Conservation (phyloP, 2,113 vertebrate species). For the Tinamus guttatus region DNA sequence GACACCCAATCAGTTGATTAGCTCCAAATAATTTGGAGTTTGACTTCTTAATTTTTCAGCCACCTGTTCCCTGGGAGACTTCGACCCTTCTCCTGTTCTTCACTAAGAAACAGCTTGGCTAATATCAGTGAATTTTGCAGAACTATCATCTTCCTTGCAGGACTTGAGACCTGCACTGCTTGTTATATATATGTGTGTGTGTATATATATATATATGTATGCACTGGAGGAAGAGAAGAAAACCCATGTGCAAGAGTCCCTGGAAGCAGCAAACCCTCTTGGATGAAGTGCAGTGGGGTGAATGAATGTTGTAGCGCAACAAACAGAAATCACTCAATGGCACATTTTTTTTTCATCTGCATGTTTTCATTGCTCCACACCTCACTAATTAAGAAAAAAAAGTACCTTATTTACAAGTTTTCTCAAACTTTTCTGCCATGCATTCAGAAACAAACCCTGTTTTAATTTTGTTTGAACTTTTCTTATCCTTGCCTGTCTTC, state of each 20-base stretch:
- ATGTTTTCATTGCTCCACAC: not conserved
- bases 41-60: slow-evolving; percentile 43
- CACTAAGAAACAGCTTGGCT: not conserved
- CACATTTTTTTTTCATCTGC: not conserved
- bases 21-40: slow-evolving; percentile 17
- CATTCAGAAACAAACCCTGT: not conserved
- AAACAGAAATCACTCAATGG: not conserved
- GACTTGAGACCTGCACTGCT: not conserved
- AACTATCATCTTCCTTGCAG: not conserved
- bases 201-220: not conserved
- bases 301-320: not conserved
- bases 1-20: slow-evolving; percentile 28
- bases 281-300: not conserved
- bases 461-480: not conserved
- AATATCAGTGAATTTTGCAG: not conserved
- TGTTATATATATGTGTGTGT: not conserved
- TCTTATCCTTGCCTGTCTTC: not conserved
- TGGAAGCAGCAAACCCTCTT: not conserved
- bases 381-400: not conserved
- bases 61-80: not conserved
- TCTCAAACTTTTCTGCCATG: not conserved
- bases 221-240: not conserved
- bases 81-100: not conserved
- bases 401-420: not conserved
- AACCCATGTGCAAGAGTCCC: not conserved